phyloP scores from a whole-genome alignment of 2,888 invertebrate species.

The Andrena bucephala region DNA sequence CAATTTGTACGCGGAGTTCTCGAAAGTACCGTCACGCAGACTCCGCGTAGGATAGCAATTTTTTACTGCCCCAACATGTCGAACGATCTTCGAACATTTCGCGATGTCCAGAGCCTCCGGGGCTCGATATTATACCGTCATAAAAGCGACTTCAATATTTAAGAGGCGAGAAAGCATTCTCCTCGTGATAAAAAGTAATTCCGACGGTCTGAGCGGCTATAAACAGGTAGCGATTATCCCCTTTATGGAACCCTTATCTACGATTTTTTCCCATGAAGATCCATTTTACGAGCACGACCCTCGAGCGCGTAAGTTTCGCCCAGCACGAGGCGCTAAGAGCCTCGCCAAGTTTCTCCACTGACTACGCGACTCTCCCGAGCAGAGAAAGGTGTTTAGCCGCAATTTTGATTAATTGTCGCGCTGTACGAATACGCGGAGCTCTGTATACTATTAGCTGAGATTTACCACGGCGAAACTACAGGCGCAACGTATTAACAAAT shows the following conservation, averaged over 20 bases:
- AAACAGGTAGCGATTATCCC: conserved; percentile 42
- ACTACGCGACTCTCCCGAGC: too few relatives aligned
- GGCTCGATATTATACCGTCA: not conserved
- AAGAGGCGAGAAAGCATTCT: conserved; percentile 11
- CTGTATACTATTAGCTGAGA: not conserved
- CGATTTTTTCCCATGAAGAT: conserved; percentile 40
- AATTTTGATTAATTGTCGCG: conserved; percentile 22
- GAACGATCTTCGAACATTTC: not conserved
- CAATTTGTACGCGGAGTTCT: conserved; percentile 17
- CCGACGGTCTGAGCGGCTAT: conserved; percentile 24
- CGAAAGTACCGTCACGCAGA: not conserved
- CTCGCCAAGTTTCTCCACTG: not conserved
- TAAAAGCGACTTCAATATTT: conserved; percentile 46
- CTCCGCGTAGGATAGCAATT: not conserved
- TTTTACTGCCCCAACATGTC: not conserved
- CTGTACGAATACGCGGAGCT: not conserved
- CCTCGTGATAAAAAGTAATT: conserved; percentile 21
- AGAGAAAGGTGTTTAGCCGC: not conserved
- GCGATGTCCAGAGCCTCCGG: not conserved
- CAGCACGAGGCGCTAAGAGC: not conserved
- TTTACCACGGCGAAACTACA: not conserved
- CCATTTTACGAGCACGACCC: conserved; percentile 30
- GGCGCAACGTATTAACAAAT: not conserved
- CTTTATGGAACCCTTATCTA: conserved; percentile 36
- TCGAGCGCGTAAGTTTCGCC: not conserved